Evolutionary conservation across 2,113 vertebrate genomes (phyloP).

Genomic region (Spizaetus ornatus): DNA sequence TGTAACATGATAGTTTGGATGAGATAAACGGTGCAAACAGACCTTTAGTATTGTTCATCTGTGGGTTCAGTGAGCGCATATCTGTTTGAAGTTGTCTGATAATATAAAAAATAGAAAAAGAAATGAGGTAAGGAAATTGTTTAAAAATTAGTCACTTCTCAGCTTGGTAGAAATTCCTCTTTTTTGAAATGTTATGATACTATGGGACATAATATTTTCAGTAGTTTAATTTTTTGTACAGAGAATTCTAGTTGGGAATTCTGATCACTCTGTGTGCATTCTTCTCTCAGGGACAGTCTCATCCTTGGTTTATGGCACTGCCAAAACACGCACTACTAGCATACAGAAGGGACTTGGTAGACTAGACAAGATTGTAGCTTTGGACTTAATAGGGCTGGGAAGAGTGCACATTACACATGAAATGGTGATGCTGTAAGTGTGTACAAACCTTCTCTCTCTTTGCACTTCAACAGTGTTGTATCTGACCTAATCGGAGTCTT

Average conservation of each 20-base stretch:
- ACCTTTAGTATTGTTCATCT: background rate
- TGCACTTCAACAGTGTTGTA: background rate
- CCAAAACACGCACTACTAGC: background rate
- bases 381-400: background rate
- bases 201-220: background rate
- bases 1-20: background rate
- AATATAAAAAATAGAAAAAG: background rate
- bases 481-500: background rate
- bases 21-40: background rate
- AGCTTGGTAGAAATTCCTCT: background rate
- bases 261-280: background rate
- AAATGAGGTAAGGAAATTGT: background rate
- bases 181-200: background rate
- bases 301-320: background rate
- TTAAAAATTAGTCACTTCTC: background rate
- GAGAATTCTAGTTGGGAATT: background rate
- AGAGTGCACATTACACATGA: fast-evolving
- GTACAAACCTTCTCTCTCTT: background rate
- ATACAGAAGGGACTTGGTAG: background rate
- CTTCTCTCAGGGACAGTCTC: background rate
- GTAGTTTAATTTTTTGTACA: background rate
- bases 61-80: background rate
- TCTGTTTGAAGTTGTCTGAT: background rate
- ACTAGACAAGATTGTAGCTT: background rate
- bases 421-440: background rate